Conservation (phyloP, 2,113 vertebrate genomes). For the Acanthisitta chloris region DNA sequence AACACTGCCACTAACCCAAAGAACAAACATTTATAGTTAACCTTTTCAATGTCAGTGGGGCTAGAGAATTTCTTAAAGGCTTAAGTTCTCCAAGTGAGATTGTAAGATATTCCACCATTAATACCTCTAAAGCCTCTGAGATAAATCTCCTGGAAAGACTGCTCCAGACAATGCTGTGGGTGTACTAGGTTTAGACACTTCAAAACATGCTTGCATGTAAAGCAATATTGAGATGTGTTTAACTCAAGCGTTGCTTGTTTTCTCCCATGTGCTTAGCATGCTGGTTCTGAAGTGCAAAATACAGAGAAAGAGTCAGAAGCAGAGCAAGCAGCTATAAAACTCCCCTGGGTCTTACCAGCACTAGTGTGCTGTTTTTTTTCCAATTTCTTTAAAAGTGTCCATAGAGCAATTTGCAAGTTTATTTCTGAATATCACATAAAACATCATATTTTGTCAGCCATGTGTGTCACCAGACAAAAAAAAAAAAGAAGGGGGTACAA, state of each 20-base stretch:
- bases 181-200: neutral
- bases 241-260: neutral
- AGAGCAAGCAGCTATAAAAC: neutral
- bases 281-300: neutral
- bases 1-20: neutral
- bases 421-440: neutral
- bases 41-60: conserved; percentile 49
- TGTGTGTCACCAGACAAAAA: neutral
- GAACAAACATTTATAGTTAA: conserved; percentile 39
- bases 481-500: neutral
- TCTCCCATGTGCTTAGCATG: neutral
- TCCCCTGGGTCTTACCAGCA: neutral
- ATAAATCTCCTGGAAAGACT: conserved; percentile 8
- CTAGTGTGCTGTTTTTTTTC: neutral
- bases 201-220: neutral
- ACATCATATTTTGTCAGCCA: neutral
- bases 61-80: conserved; percentile 42
- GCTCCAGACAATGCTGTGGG: neutral
- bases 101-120: conserved; percentile 37
- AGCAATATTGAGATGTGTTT: neutral
- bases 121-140: conserved; percentile 36
- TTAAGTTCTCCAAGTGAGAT: conserved; percentile 55
- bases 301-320: neutral
- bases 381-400: neutral
- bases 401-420: neutral